Base-by-base conservation (phyloP, 2,888 invertebrate species). In the Tinea pellionella region DNA sequence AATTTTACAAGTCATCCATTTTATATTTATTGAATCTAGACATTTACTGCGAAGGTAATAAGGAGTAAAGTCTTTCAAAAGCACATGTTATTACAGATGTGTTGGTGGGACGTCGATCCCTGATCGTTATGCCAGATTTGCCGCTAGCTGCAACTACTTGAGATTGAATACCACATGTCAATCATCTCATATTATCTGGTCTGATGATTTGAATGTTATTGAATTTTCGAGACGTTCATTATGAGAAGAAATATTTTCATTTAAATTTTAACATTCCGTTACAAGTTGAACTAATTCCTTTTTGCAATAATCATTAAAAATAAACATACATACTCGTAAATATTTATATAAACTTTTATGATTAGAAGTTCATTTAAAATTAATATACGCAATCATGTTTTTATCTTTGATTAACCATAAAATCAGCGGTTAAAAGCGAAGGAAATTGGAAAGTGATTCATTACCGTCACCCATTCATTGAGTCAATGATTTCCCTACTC, bases 361-460 rank as follows among this genome's bases (percentile, higher is more conserved):
- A n/a, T n/a, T n/a, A n/a, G n/a, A n/a, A n/a, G n/a, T n/a, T n/a
- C n/a, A n/a, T n/a, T n/a, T n/a, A n/a, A n/a, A n/a, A n/a, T n/a
- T 37, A 37, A 37, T 12, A 37, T 30, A 9, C 37, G n/a, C 37
- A 37, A 37, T 2, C 37, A 47, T n/a, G 13, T 47, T 47, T n/a
- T n/a, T 41, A 41, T 12, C 41, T 41, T 8, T 16, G 47, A 47
- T 47, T 47, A 47, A 47, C 47, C 47, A 47, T 55, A 55, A 55
- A 55, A 12, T 19, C 11, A 24, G n/a, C 55, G 24, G 13, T 18
- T 24, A n/a, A 55, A 29, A 2, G 61, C 63, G 63, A 65, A 64
- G 64, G 65, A 66, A 67, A 74, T 76, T 73, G 68, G 71, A 75
- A 74, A 75, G 70, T 69, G 69, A 75, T 76, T 71, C 71, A 69